These are phyloP conservation scores for Diploptera punctata DNA, from an alignment of 2,888 invertebrate species.

Conservation along the genomic window DNA sequence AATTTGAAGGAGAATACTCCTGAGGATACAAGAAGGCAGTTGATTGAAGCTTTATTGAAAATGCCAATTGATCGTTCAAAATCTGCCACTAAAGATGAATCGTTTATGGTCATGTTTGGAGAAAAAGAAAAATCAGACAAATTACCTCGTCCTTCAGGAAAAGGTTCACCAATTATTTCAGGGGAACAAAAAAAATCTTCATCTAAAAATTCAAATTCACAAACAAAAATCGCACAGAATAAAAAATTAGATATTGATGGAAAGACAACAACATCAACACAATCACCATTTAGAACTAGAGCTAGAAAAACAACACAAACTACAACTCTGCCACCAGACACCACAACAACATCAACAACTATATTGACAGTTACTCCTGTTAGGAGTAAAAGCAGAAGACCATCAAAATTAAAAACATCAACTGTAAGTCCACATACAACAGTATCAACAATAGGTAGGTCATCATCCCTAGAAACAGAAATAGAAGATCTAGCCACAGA, in stretches of 20 bases:
- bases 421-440: neutral
- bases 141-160: neutral
- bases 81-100: constrained; percentile 45
- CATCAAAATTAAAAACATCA: neutral
- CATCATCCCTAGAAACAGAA: neutral
- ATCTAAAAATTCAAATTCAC: no score
- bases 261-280: no score
- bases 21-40: constrained; percentile 71
- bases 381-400: neutral
- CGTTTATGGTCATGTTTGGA: neutral
- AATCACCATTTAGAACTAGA: no score
- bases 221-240: no score
- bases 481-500: neutral
- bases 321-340: no score
- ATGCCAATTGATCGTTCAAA: constrained; percentile 60
- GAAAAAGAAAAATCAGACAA: neutral
- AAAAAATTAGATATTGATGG: no score
- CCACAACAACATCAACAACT: neutral
- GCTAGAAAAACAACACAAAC: no score
- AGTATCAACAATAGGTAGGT: neutral
- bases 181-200: neutral
- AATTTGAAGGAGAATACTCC: constrained; percentile 72
- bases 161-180: no score
- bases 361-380: neutral
- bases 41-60: constrained; percentile 72